Evolutionary conservation across 2,113 vertebrate species (phyloP).

Genomic region (Galemys pyrenaicus): DNA sequence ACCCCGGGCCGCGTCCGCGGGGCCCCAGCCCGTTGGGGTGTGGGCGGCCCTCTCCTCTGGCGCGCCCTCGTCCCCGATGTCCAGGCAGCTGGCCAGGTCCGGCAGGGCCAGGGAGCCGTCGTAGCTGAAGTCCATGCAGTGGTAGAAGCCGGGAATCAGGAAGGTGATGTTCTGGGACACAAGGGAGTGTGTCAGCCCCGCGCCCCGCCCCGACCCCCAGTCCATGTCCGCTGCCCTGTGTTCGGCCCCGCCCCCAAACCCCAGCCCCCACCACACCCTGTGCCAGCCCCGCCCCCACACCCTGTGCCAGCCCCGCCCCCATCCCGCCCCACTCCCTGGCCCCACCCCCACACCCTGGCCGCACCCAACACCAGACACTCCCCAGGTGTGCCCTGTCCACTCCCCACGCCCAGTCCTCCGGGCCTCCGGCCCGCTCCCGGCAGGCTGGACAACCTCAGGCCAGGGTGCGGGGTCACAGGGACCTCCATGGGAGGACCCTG

Average conservation of each 20-base stretch:
- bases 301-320: too few relatives aligned
- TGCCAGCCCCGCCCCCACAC: too few relatives aligned
- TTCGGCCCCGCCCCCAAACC: too few relatives aligned
- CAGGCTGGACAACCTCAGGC: not conserved
- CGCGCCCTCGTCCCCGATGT: slow-evolving; percentile 22
- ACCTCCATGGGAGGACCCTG: too few relatives aligned
- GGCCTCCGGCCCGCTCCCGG: too few relatives aligned
- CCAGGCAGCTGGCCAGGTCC: slow-evolving; percentile 44
- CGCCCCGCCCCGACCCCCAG: not conserved
- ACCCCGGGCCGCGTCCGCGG: slow-evolving; percentile 71
- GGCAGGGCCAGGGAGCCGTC: slow-evolving; percentile 67
- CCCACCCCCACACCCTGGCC: too few relatives aligned
- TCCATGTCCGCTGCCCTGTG: too few relatives aligned
- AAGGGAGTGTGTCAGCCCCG: not conserved
- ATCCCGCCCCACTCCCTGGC: too few relatives aligned
- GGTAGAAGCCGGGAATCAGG: slow-evolving; percentile 94
- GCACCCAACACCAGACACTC: not conserved
- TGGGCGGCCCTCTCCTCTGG: not conserved
- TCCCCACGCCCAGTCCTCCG: too few relatives aligned
- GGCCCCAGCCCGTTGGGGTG: not conserved
- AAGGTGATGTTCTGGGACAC: slow-evolving; percentile 90
- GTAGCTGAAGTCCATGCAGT: slow-evolving; percentile 83
- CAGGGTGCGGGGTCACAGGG: not conserved
- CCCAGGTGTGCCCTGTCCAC: not conserved
- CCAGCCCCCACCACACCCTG: too few relatives aligned